Conservation (phyloP, 2,797 vertebrate species). For the Acrossocheilus wenchowensis region DNA sequence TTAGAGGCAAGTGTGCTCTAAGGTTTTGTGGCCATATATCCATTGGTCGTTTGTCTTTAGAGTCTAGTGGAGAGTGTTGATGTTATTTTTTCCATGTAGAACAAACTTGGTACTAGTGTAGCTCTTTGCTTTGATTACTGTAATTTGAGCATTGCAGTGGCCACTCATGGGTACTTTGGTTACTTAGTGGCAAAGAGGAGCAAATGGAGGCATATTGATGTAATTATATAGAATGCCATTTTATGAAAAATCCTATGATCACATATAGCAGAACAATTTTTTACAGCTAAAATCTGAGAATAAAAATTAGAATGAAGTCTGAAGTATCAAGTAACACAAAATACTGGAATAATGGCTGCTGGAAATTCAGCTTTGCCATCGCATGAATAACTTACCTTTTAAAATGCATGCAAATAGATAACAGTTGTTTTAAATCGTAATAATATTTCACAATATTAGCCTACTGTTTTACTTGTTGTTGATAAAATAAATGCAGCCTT, state of each 20-base stretch:
- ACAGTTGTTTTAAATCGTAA: background rate
- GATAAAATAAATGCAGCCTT: too few species aligned
- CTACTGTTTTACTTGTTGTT: too few species aligned
- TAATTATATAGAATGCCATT: constrained; percentile 37
- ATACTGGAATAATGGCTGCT: background rate
- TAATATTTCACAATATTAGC: background rate
- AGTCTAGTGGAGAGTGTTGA: constrained; percentile 4
- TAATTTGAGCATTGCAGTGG: constrained; percentile 62
- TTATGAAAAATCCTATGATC: background rate
- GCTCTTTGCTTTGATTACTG: constrained; percentile 56
- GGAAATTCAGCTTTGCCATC: background rate
- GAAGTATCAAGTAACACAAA: background rate
- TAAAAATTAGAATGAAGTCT: background rate
- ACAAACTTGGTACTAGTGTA: constrained; percentile 30
- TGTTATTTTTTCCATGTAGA: constrained; percentile 39
- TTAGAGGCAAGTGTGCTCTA: constrained; percentile 1
- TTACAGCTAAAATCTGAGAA: background rate
- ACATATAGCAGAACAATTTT: background rate
- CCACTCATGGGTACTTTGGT: constrained; percentile 60
- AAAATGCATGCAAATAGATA: background rate
- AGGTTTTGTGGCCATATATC: background rate
- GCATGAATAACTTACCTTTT: background rate
- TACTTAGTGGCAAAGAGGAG: constrained; percentile 50
- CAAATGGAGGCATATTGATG: constrained; percentile 62
- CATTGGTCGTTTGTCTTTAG: constrained; percentile 30